Percentiles rank a stretch among this genome's conserved stretches.
Conservation (phyloP, 1,140 invertebrate genomes). For the Drosophila pseudoobscura region DNA sequence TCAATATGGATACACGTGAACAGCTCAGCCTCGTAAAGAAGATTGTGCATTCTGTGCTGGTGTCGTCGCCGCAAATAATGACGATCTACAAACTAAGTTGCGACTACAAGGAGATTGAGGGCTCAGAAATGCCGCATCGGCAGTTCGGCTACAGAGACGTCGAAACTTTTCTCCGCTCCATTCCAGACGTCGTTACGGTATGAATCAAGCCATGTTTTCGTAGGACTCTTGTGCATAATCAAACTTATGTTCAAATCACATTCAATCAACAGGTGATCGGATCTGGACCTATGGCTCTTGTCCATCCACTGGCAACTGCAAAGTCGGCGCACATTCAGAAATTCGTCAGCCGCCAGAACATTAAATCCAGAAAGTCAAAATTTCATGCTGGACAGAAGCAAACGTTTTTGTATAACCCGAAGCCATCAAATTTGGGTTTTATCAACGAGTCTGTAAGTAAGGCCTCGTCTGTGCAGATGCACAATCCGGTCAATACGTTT, state of each 20-base stretch:
- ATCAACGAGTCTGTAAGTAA: conserved; percentile 36
- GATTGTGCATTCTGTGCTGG: conserved; percentile 64
- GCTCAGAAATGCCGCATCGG: conserved; percentile 45
- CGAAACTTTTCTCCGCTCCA: conserved; percentile 57
- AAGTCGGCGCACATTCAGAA: conserved; percentile 62
- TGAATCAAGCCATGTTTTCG: background rate
- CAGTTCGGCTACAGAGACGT: conserved; percentile 55
- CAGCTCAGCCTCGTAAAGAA: conserved; percentile 51
- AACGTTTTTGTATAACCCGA: conserved; percentile 2
- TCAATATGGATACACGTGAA: background rate
- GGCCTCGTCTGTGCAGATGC: background rate
- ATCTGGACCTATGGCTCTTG: conserved; percentile 41
- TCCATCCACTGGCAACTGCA: conserved; percentile 21
- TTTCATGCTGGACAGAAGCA: background rate
- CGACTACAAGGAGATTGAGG: conserved; percentile 61
- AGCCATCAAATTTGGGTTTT: conserved; percentile 40
- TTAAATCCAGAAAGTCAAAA: background rate
- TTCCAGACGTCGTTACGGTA: conserved; percentile 65
- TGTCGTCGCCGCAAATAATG: conserved; percentile 55
- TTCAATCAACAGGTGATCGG: conserved; percentile 48
- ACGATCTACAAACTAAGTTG: conserved; percentile 53
- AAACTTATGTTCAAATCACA: background rate
- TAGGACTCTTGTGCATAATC: background rate
- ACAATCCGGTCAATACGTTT: background rate
- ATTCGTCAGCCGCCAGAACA: conserved; percentile 53